A percentile compares a stretch with the other conserved stretches of the same genome.
Conservation (phyloP, 2,888 invertebrate genomes). For the Dryocosmus kuriphilus region DNA sequence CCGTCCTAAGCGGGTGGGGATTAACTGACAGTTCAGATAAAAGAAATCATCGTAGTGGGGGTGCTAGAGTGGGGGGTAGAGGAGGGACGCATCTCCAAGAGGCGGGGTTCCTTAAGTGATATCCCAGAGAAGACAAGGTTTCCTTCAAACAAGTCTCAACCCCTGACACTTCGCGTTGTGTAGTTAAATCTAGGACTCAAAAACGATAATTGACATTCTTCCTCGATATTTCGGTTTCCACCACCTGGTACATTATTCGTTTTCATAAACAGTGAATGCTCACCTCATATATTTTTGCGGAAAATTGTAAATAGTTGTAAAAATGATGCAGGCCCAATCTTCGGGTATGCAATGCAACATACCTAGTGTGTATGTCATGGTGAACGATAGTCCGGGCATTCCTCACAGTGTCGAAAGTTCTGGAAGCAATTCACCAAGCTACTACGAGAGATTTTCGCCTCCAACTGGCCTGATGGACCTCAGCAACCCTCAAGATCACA, state of each 20-base stretch:
- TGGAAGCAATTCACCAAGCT: conserved; percentile 70
- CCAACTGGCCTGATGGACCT: conserved; percentile 71
- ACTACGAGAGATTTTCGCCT: conserved; percentile 69
- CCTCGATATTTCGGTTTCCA: background rate
- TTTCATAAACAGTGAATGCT: background rate
- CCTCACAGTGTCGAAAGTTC: conserved; percentile 72
- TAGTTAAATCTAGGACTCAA: background rate
- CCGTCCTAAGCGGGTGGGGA: conserved; percentile 51
- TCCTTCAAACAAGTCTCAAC: conserved; percentile 41
- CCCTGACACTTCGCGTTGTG: conserved; percentile 23
- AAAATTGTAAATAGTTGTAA: conserved; percentile 2
- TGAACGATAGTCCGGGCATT: conserved; percentile 68
- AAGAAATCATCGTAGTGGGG: conserved; percentile 50
- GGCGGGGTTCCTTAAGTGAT: conserved; percentile 46
- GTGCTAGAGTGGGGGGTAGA: conserved; percentile 23
- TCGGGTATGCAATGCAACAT: conserved; percentile 58
- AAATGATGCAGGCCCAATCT: conserved; percentile 65
- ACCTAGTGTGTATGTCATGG: conserved; percentile 60
- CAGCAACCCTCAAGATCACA: conserved; percentile 66
- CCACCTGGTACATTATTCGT: background rate
- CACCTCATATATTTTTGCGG: background rate
- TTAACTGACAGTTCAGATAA: conserved; percentile 58
- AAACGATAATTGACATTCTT: background rate
- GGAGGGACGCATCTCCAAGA: conserved; percentile 40
- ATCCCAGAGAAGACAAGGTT: conserved; percentile 23